Conservation (phyloP, 2,113 vertebrate genomes). For the Percopsis transmontana region DNA sequence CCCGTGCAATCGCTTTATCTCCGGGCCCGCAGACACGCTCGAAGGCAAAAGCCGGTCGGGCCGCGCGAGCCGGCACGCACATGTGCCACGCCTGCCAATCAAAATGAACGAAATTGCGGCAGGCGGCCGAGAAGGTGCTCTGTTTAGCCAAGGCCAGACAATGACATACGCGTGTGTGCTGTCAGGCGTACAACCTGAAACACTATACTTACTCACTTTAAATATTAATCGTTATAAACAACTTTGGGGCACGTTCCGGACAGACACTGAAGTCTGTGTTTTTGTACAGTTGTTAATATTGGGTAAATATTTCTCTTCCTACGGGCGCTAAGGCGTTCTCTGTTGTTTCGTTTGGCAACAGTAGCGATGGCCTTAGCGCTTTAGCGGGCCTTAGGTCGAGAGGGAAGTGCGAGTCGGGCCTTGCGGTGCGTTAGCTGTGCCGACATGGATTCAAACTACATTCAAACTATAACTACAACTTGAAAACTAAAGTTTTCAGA, state of each 20-base stretch:
- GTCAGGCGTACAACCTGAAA: neutral
- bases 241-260: neutral
- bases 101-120: conserved; percentile 1
- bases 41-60: conserved; percentile 45
- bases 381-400: no score
- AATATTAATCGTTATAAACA: neutral
- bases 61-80: no score
- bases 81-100: no score
- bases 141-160: conserved; percentile 25
- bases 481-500: conserved; percentile 16
- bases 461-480: neutral
- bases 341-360: no score
- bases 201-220: neutral
- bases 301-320: no score
- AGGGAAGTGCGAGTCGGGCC: no score
- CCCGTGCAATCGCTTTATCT: conserved; percentile 58
- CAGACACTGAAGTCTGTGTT: neutral
- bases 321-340: no score
- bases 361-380: no score
- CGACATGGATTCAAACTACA: no score
- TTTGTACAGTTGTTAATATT: neutral
- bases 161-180: conserved; percentile 1
- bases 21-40: conserved; percentile 46
- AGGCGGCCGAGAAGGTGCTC: conserved; percentile 20
- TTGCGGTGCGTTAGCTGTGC: no score